Base-by-base conservation (phyloP, 2,888 invertebrate genomes). In the Didymodactylos carnosus region DNA sequence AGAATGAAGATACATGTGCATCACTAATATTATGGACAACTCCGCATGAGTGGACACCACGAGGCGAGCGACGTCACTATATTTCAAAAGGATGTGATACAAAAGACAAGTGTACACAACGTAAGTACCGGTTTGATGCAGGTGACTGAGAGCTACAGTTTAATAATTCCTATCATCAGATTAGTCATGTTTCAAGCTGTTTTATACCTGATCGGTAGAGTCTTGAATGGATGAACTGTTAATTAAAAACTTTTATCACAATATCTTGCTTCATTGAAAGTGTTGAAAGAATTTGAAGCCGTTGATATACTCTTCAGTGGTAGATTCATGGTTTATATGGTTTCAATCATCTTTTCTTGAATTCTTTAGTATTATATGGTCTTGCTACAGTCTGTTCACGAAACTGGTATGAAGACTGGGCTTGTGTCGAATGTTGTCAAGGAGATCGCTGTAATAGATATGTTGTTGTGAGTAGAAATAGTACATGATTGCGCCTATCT, bases 371-470 rank as follows among this genome's bases (percentile, higher is more conserved):
- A 53, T 41, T 74, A 1, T 74, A 74, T 39, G 74, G 71, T 43
- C 71, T 74, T 23, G 71, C 73, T 19, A 75, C 78, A n/a, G 71
- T 69, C 19, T 83, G 83, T 76, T 80, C 81, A 77, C 76, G 82
- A 69, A 81, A 83, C 75, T 82, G 82, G 93, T 95, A 94, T 80
- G 89, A 92, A 80, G 94, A 95, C 84, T 95, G 94, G 95, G 89
- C 89, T 77, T 95, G 94, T 84, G 89, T 91, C 0, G 93, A 94
- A 82, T 95, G 94, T 83, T 95, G 95, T 81, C 90, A 90, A 80
- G 94, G 94, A 71, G 94, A 95, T 83, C 87, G 91, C 73, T 95
- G 94, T 84, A 95, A 95, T 83, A 94, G 91, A 82, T 95, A 89
- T 83, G 88, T 92, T 71, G 91, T 94, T 81, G 94, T 94, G 86